phyloP scores from a whole-genome alignment of 2,888 invertebrate genomes.

The Heliconius ethilla region DNA sequence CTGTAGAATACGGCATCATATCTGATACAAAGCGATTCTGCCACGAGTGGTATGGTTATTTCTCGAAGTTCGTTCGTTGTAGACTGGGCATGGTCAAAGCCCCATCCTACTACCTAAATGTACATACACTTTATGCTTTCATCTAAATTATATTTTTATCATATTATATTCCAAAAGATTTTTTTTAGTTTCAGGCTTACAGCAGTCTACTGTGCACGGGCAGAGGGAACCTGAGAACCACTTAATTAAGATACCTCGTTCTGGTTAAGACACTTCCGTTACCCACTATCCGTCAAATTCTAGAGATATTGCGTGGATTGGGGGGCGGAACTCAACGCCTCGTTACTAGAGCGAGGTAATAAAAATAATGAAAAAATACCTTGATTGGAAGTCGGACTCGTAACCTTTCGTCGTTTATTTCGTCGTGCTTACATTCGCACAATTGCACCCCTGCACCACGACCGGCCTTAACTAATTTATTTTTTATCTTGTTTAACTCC shows the following conservation, averaged over 20 bases:
- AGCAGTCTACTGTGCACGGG: no score
- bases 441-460: no score
- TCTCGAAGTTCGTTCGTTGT: slow-evolving; percentile 11
- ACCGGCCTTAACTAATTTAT: no score
- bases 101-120: slow-evolving; percentile 24
- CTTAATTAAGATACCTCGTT: not conserved
- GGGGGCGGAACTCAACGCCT: no score
- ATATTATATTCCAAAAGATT: not conserved
- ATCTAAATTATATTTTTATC: not conserved
- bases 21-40: slow-evolving; percentile 17
- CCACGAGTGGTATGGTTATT: slow-evolving; percentile 2
- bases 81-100: slow-evolving; percentile 16
- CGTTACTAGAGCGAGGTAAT: no score
- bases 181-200: not conserved
- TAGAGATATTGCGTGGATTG: no score
- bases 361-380: not conserved
- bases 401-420: no score
- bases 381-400: no score
- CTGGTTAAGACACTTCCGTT: no score
- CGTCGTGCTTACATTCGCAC: no score
- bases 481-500: no score
- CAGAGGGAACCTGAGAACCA: not conserved
- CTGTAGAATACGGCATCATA: slow-evolving; percentile 31
- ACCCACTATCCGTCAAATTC: no score
- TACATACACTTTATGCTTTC: not conserved